phyloP scores from a whole-genome alignment of 2,113 vertebrate species.

The Grammomys surdaster region DNA sequence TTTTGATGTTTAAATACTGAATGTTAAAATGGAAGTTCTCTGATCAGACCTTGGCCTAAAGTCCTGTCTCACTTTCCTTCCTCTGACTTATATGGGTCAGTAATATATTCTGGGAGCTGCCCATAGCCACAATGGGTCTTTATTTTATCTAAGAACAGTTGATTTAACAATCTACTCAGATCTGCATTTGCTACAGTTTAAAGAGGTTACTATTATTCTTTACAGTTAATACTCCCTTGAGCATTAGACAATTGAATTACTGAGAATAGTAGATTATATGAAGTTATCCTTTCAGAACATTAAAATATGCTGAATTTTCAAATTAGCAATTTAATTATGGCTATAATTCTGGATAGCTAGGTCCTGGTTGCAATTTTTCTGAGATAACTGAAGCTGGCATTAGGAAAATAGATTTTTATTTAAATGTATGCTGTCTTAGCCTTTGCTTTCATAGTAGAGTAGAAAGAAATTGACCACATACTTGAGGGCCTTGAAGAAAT shows the following conservation, averaged over 20 bases:
- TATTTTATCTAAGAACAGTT: neutral
- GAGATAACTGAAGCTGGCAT: conserved; percentile 44
- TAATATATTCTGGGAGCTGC: neutral
- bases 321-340: conserved; percentile 32
- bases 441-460: conserved; percentile 39
- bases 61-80: neutral
- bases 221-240: conserved; percentile 20
- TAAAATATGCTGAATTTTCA: conserved; percentile 24
- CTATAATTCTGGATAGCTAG: neutral
- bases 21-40: conserved; percentile 20
- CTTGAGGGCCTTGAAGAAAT: neutral
- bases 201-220: neutral
- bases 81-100: conserved; percentile 7
- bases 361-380: conserved; percentile 16
- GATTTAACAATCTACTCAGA: conserved; percentile 16
- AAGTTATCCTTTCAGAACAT: conserved; percentile 46
- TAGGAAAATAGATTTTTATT: conserved; percentile 39
- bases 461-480: neutral
- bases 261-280: conserved; percentile 11
- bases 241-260: conserved; percentile 11
- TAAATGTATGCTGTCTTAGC: conserved; percentile 16
- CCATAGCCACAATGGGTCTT: neutral
- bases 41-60: conserved; percentile 15
- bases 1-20: conserved; percentile 43
- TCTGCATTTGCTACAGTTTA: conserved; percentile 1